A percentile compares a stretch with the other conserved stretches of the same genome.
phyloP scores from a whole-genome alignment of 1,140 invertebrate genomes.

The Mactra quadrangularis region DNA sequence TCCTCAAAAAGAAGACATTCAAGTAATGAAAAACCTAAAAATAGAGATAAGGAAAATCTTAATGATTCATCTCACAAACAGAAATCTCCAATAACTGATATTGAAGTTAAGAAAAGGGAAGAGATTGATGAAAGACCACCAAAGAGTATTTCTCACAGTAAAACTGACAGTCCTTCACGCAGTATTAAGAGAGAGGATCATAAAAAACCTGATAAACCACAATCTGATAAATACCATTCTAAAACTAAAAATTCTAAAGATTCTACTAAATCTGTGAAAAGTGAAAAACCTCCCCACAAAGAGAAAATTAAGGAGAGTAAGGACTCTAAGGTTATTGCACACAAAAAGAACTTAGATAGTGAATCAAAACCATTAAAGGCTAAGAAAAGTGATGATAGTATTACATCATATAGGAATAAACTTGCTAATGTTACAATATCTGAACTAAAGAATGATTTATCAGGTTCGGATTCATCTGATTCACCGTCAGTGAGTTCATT shows the following conservation, averaged over 20 bases:
- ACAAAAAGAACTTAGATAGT: not conserved
- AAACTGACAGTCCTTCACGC: conserved; percentile 3
- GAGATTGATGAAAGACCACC: conserved; percentile 18
- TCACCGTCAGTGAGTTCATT: conserved; percentile 16
- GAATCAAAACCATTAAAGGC: conserved; percentile 24
- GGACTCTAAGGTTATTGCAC: not conserved
- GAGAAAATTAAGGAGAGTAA: not conserved
- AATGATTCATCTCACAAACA: conserved; percentile 4
- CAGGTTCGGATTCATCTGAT: conserved; percentile 33
- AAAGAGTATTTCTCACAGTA: conserved; percentile 1
- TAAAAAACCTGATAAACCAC: conserved; percentile 14
- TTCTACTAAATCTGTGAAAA: conserved; percentile 18
- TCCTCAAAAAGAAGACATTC: not conserved
- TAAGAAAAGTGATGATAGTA: conserved; percentile 21
- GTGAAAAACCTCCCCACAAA: conserved; percentile 1
- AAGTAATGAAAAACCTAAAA: conserved; percentile 36
- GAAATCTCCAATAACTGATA: conserved; percentile 5
- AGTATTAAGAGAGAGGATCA: not conserved
- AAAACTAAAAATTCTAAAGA: conserved; percentile 27
- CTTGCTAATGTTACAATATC: conserved; percentile 40
- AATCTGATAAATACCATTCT: conserved; percentile 2
- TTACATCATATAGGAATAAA: conserved; percentile 8
- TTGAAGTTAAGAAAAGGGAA: conserved; percentile 13
- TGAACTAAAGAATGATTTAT: conserved; percentile 53
- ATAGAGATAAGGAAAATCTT: conserved; percentile 15